phyloP scores from a whole-genome alignment of 2,797 vertebrate species.

The Nothura maculosa region DNA sequence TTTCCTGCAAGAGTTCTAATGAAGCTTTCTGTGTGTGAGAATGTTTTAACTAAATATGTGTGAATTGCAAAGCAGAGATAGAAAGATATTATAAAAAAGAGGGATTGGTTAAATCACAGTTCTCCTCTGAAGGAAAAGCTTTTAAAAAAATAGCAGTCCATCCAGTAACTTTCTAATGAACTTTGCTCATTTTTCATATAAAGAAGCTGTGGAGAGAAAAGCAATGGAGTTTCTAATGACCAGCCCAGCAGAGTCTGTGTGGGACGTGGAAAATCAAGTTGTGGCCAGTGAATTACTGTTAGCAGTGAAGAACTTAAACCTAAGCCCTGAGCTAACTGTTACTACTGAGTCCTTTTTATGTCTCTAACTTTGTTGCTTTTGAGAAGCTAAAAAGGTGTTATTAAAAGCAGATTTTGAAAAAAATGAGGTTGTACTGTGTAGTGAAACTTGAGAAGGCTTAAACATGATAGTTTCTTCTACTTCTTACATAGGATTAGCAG shows the following conservation, averaged over 20 bases:
- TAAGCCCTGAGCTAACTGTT: background rate
- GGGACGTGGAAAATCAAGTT: background rate
- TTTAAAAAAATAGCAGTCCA: background rate
- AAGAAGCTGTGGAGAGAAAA: background rate
- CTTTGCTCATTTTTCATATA: background rate
- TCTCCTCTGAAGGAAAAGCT: background rate
- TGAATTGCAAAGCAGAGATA: background rate
- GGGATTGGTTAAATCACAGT: background rate
- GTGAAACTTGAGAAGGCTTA: background rate
- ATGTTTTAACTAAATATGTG: background rate
- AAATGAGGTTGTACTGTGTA: background rate
- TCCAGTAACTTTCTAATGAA: background rate
- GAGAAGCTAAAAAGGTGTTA: background rate
- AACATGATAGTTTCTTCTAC: background rate
- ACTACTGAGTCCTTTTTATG: background rate
- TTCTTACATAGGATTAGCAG: background rate
- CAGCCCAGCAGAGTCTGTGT: background rate
- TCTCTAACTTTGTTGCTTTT: background rate
- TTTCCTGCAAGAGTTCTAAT: background rate
- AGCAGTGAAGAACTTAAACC: background rate
- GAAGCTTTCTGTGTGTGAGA: background rate
- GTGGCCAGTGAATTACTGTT: background rate
- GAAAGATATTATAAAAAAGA: background rate
- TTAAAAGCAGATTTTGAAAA: background rate
- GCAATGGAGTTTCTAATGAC: background rate